Base-by-base conservation (phyloP, 2,113 vertebrate species). In the Manacus vitellinus region DNA sequence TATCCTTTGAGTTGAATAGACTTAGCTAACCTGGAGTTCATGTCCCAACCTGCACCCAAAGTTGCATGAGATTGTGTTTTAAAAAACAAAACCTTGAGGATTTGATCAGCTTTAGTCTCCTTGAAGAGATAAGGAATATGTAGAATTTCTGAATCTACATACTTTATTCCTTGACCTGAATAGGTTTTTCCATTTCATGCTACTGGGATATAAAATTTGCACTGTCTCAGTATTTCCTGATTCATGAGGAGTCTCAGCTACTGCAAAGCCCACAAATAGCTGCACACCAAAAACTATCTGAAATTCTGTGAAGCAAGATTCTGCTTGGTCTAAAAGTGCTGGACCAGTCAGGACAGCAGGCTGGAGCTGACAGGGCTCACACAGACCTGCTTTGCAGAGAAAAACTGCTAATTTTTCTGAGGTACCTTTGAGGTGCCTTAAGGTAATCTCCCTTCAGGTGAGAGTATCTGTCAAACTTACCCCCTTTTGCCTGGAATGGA, bases 11-110 rank as follows among this genome's bases (percentile, higher is more conserved):
- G 80, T 58, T 92, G 91, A 81, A 91, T 18, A 79, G 83, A 67
- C 39, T 75, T 56, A 63, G 28, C 47, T 82, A 46, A 63, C 9
- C 61, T 93, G 47, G 44, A 94, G 73, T 81, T 91, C 16, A 0
- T 92, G 92, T 94, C 96, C 95, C 89, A 62, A 96, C 62, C 73
- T 94, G 88, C 83, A 94, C 92, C 49, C 83, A 55, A 74, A 85
- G 24, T 49, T 0, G 0, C 56, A 19, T 75, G 77, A 92, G 76
- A 75, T 4, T 78, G 16, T 37, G 15, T 84, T 83, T 90, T 84
- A 41, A 67, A 56, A 92, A 62, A 21, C 41, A 83, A 66, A 73
- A 21, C 49, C 72, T 73, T 73, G 33, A 89, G n/a, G 44, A 28
- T 75, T 43, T 0, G 0, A 68, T 62, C 18, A 92, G 49, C 24